Evolutionary conservation across 2,888 invertebrate genomes (phyloP).

Genomic region (Achlya flavicornis): DNA sequence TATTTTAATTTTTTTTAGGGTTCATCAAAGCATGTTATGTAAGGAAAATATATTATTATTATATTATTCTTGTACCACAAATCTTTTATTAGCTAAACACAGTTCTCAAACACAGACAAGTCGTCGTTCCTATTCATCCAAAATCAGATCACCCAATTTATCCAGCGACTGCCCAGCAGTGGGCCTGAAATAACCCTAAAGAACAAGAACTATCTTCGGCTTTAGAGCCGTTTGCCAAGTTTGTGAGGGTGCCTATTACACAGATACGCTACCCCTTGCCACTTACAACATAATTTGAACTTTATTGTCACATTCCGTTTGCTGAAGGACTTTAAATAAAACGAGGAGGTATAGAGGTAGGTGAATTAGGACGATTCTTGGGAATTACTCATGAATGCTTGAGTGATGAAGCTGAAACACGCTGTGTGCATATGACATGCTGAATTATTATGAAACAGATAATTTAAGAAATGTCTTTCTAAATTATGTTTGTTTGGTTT

Average conservation of each 20-base stretch:
- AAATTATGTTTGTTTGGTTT: too few species aligned
- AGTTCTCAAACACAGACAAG: too few species aligned
- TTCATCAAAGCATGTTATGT: too few species aligned
- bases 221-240: not conserved
- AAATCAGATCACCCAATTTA: too few species aligned
- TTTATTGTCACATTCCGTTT: not conserved
- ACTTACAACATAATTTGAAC: not conserved
- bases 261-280: not conserved
- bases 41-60: too few species aligned
- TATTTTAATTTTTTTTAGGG: too few species aligned
- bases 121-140: not conserved
- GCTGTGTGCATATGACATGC: not conserved
- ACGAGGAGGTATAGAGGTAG: not conserved
- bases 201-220: not conserved
- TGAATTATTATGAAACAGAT: not conserved
- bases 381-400: not conserved
- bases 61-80: too few species aligned
- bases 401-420: not conserved
- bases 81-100: too few species aligned
- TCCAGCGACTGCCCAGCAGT: not conserved
- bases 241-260: not conserved
- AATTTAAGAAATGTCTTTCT: too few species aligned
- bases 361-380: conserved; percentile 6
- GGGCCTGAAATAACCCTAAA: not conserved
- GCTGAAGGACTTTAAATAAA: conserved; percentile 1